Conservation (phyloP, 1,140 invertebrate genomes). For the Gerris buenoi region DNA sequence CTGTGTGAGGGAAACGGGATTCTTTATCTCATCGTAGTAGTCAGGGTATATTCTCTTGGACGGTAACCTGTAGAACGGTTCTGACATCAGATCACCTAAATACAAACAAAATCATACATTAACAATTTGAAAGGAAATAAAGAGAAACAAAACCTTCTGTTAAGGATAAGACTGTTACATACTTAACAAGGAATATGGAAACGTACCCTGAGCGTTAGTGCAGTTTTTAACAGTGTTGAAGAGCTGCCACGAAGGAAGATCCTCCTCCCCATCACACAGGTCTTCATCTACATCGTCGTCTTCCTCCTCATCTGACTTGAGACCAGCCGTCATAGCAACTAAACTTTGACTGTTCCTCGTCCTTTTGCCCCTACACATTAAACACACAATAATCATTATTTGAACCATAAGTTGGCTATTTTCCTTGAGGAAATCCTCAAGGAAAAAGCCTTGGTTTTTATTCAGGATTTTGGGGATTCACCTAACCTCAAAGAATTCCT, state of each 20-base stretch:
- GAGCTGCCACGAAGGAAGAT: constrained; percentile 64
- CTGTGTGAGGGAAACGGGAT: constrained; percentile 84
- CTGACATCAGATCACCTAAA: constrained; percentile 52
- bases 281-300: constrained; percentile 43
- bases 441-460: too few relatives aligned
- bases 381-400: too few relatives aligned
- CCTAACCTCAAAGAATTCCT: too few relatives aligned
- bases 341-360: constrained; percentile 33
- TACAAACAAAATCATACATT: neutral
- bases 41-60: constrained; percentile 83
- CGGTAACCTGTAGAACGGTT: constrained; percentile 86
- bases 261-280: constrained; percentile 45
- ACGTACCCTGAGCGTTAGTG: constrained; percentile 46
- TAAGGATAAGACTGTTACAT: too few relatives aligned
- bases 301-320: constrained; percentile 38
- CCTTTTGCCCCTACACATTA: constrained; percentile 29
- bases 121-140: neutral
- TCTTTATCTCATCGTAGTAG: constrained; percentile 94
- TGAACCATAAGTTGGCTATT: too few relatives aligned
- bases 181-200: too few relatives aligned
- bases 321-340: constrained; percentile 39
- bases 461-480: too few relatives aligned
- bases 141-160: too few relatives aligned
- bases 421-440: too few relatives aligned
- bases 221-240: constrained; percentile 59